These are phyloP conservation scores for Drosophila orosa DNA, from an alignment of 1,140 invertebrate genomes.

Conservation along the genomic window DNA sequence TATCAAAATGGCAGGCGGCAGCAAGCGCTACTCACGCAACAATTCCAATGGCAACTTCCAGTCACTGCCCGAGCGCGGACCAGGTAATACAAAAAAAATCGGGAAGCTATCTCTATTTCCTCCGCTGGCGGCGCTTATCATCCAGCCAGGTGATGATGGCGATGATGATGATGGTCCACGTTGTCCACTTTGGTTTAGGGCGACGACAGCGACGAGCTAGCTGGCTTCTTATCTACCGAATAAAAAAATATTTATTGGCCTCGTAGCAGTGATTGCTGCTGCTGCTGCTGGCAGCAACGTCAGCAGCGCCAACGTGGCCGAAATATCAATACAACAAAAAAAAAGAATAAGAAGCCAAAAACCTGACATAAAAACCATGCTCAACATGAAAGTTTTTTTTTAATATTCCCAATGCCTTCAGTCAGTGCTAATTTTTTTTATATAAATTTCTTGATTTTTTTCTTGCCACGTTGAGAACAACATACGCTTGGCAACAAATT, in stretches of 20 bases:
- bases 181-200: slow-evolving; percentile 40
- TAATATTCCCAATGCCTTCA: neutral
- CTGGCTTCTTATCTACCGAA: slow-evolving; percentile 44
- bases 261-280: slow-evolving; percentile 33
- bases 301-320: slow-evolving; percentile 69
- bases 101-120: slow-evolving; percentile 9
- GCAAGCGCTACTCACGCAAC: slow-evolving; percentile 78
- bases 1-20: slow-evolving; percentile 76
- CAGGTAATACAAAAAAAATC: slow-evolving; percentile 72
- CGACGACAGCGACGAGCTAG: slow-evolving; percentile 5
- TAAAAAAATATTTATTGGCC: slow-evolving; percentile 38
- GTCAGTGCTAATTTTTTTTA: slow-evolving; percentile 16
- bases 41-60: slow-evolving; percentile 79
- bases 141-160: slow-evolving; percentile 8
- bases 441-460: slow-evolving; percentile 21
- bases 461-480: slow-evolving; percentile 65
- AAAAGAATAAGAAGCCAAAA: slow-evolving; percentile 18
- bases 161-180: slow-evolving; percentile 28
- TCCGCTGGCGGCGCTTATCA: slow-evolving; percentile 16
- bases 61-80: slow-evolving; percentile 81
- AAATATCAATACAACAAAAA: slow-evolving; percentile 18
- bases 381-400: slow-evolving; percentile 27
- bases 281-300: slow-evolving; percentile 53
- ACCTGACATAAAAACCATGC: slow-evolving; percentile 9
- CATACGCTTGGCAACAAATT: slow-evolving; percentile 31